These are phyloP conservation scores for Penaeus indicus DNA, from an alignment of 1,140 invertebrate species.

Conservation along the genomic window DNA sequence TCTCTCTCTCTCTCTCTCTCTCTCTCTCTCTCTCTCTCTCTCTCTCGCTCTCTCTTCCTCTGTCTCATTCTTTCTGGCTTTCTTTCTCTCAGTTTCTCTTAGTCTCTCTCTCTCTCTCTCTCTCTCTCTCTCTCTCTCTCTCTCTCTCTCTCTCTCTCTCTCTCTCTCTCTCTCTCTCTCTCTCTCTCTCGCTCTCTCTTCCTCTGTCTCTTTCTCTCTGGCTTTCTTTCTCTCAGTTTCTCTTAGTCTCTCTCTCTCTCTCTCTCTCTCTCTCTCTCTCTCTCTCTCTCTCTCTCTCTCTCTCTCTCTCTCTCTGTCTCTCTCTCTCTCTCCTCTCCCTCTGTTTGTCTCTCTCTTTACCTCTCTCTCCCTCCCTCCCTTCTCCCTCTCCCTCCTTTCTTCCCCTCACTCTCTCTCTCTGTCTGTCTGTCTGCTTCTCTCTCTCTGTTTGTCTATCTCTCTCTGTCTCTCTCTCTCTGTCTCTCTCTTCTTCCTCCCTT, in stretches of 20 bases:
- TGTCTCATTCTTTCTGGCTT: neutral
- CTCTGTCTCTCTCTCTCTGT: neutral
- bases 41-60: too few species aligned
- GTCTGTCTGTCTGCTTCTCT: neutral
- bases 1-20: neutral
- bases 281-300: neutral
- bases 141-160: conserved; percentile 19
- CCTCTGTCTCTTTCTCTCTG: neutral
- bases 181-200: neutral
- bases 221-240: neutral
- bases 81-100: neutral
- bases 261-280: conserved; percentile 24
- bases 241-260: conserved; percentile 3
- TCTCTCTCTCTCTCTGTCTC: neutral
- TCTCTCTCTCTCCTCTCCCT: neutral
- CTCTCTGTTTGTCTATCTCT: neutral
- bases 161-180: neutral
- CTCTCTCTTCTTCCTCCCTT: neutral
- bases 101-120: neutral
- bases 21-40: too few species aligned
- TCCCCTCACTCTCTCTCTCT: neutral
- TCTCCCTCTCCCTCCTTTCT: too few species aligned
- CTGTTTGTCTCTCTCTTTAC: neutral
- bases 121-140: neutral
- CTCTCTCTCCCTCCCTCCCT: neutral